Base-by-base conservation (phyloP, 2,113 vertebrate genomes). In the Sus scrofa region DNA sequence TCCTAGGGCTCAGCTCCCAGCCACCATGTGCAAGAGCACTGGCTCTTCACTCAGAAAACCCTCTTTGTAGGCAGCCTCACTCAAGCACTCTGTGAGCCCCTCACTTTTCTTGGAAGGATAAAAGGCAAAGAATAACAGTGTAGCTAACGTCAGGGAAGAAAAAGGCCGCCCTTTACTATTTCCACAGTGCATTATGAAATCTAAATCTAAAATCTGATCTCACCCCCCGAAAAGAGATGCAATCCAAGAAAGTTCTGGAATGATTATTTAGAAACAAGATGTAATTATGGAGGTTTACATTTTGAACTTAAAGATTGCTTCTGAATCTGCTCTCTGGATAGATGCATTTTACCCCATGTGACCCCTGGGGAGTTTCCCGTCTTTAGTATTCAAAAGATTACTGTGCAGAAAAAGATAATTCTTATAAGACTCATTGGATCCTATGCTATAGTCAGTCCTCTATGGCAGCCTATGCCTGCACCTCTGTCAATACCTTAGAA, bases 11-110 rank as follows among this genome's bases (percentile, higher is more conserved):
- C 71, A 39, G 89, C 94, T 97, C 87, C 90, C 92, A 97, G 96
- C 97, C 82, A 95, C 63, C 92, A 93, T 96, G 97, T 97, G 91
- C 93, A 91, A 97, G 96, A 97, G 95, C 96, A 89, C 95, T 96
- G 95, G 97, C 95, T 98, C 95, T 93, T 96, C 83, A 6, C 85
- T 96, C 37, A 68, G 89, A 95, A 98, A 97, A 91, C 94, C 74
- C 96, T 97, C 96, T 97, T 96, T 97, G 71, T 95, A 97, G 95
- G 97, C 98, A 97, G 93, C 94, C 96, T 96, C 92, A 96, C 95
- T 84, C 18, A 93, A 96, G 96, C 75, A 73, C 32, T 98, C 93
- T 81, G 85, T 92, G 97, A 94, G 95, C 97, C 98, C 94, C 95
- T 82, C 93, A 67, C 94, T 97, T 96, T 32, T 97, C 86, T 89